Evolutionary conservation across 2,888 invertebrate species (phyloP), one percentile per base, ranked within the genome.

Genomic region (Meteorus colon): DNA sequence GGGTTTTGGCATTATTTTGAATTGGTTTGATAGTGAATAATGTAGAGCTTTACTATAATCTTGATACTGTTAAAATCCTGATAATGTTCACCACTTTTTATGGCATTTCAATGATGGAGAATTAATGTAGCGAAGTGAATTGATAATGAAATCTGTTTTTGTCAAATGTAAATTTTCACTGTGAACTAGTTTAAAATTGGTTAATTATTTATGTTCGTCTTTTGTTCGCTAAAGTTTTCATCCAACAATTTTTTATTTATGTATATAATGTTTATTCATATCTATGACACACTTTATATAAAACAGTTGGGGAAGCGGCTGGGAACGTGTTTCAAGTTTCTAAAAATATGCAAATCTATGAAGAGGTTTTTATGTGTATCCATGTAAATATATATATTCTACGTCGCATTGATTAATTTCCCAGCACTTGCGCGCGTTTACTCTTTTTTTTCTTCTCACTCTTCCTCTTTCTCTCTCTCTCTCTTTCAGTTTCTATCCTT

Each of bases 291-390:
- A 55, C 19, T 55, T 19, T 19, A 10, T 19, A 55, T 19, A 55
- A 14, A 48, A 48, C n/a, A 48, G n/a, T 48, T 48, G 55, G 19
- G 55, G 55, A 19, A 55, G 55, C 19, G 55, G 5, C 24, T 55
- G 24, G 55, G 55, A 55, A 55, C 55, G 55, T n/a, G 19, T 2
- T 19, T 24, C 4, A 55, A 55, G 55, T 55, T 55, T 55, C 55
- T 55, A 55, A 55, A 55, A 55, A 55, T 55, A 55, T 55, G 55
- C 19, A 55, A 55, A 55, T 55, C 8, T 19, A 55, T 8, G 55
- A 55, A 19, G n/a, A 8, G 19, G 8, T 55, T 55, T 19, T 55
- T 55, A 55, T 19, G 4, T 55, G 55, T 55, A 24, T 55, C 6
- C 8, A 19, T 55, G 19, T 55, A 55, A 3, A 48, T 41, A 41